Conservation (phyloP, 2,797 vertebrate genomes). For the Cuculus canorus region DNA sequence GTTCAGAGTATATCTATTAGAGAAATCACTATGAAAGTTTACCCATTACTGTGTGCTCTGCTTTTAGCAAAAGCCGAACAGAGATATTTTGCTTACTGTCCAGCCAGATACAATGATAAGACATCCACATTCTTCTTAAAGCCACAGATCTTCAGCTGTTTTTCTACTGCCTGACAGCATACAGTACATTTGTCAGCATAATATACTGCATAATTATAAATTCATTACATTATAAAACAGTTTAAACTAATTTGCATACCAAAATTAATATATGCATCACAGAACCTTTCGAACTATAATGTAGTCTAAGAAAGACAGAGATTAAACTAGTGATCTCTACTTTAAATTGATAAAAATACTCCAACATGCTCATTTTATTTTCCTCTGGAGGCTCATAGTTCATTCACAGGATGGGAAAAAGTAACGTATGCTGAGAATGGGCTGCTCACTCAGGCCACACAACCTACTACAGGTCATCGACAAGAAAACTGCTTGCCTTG, state of each 20-base stretch:
- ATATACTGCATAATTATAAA: background rate
- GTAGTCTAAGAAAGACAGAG: background rate
- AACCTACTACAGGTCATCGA: background rate
- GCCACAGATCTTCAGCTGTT: constrained; percentile 72
- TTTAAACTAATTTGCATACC: constrained; percentile 32
- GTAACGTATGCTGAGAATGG: background rate
- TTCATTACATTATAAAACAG: background rate
- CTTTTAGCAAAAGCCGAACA: background rate
- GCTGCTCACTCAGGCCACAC: background rate
- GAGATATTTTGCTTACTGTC: constrained; percentile 76
- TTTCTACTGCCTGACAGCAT: constrained; percentile 76
- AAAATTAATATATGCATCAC: constrained; percentile 35
- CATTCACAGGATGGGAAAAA: background rate
- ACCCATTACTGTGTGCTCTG: background rate
- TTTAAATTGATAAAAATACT: constrained; percentile 48
- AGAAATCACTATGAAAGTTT: background rate
- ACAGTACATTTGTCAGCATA: constrained; percentile 36
- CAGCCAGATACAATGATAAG: constrained; percentile 76
- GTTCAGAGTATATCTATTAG: background rate
- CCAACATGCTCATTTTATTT: background rate
- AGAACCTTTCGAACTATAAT: constrained; percentile 32
- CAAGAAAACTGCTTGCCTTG: background rate
- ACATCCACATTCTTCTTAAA: constrained; percentile 78
- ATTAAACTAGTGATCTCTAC: background rate
- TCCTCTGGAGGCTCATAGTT: background rate